Conservation (phyloP, 1,140 invertebrate species). For the Hestina assimilis region DNA sequence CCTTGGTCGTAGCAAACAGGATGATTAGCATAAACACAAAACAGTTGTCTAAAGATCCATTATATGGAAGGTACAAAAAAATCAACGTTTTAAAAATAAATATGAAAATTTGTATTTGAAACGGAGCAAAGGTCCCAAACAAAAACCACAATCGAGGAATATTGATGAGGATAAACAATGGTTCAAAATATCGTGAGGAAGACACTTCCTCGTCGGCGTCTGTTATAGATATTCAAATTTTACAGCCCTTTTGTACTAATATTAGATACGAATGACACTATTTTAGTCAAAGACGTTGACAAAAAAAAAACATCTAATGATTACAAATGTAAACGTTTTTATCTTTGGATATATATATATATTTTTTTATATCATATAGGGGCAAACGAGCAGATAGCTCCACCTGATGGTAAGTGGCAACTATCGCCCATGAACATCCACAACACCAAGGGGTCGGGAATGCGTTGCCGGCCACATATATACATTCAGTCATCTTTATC, state of each 20-base stretch:
- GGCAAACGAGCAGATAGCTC: too few relatives aligned
- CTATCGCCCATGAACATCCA: too few relatives aligned
- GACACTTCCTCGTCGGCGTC: constrained; percentile 36
- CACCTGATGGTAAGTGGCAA: too few relatives aligned
- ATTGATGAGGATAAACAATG: constrained; percentile 38
- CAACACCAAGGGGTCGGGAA: too few relatives aligned
- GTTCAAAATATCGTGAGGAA: constrained; percentile 34
- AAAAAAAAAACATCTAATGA: background rate
- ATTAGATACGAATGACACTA: background rate
- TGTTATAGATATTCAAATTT: constrained; percentile 27
- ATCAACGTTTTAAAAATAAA: constrained; percentile 14
- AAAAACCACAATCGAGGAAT: constrained; percentile 36
- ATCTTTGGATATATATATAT: too few relatives aligned
- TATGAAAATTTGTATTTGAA: constrained; percentile 32
- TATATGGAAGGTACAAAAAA: too few relatives aligned
- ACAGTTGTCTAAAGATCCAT: background rate
- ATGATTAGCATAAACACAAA: too few relatives aligned
- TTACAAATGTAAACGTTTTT: too few relatives aligned
- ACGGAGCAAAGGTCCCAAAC: constrained; percentile 34
- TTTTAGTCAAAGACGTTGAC: background rate
- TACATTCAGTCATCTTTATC: too few relatives aligned
- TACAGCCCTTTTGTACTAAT: constrained; percentile 16
- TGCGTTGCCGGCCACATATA: too few relatives aligned
- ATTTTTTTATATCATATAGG: too few relatives aligned
- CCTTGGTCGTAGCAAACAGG: too few relatives aligned